Conservation (phyloP, 2,797 vertebrate species). For the Ceryle rudis region DNA sequence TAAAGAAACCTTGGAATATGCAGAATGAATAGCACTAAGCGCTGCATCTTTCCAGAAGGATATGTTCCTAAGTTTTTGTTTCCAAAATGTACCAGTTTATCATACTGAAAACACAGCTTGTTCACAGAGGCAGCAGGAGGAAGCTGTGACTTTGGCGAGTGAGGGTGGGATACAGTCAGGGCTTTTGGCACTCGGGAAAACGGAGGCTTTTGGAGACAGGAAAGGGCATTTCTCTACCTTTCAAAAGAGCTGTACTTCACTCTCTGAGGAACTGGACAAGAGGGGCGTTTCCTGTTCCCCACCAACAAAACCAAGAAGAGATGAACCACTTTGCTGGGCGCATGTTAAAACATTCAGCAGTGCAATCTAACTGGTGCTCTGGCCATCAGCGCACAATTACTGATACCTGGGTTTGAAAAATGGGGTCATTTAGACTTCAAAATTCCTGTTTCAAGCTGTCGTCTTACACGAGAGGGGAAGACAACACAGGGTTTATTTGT, state of each 20-base stretch:
- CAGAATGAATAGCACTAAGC: neutral
- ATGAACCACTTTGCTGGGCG: neutral
- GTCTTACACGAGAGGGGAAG: neutral
- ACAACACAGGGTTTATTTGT: neutral
- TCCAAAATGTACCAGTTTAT: neutral
- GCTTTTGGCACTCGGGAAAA: slow-evolving; percentile 15
- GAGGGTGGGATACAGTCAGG: neutral
- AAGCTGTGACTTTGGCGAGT: neutral
- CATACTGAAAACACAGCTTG: neutral
- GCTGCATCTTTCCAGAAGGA: neutral
- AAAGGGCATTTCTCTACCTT: neutral
- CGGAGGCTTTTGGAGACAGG: neutral
- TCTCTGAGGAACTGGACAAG: neutral
- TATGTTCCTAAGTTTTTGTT: neutral
- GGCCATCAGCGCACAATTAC: neutral
- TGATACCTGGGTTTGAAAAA: neutral
- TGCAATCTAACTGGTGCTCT: neutral
- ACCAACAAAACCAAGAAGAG: neutral
- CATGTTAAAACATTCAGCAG: neutral
- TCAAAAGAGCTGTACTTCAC: neutral
- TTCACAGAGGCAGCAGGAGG: neutral
- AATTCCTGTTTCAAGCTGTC: neutral
- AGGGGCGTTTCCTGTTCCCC: neutral
- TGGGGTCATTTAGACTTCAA: neutral
- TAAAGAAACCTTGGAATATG: neutral